Conservation (phyloP, 2,888 invertebrate genomes). For the Siphlonurus alternatus region DNA sequence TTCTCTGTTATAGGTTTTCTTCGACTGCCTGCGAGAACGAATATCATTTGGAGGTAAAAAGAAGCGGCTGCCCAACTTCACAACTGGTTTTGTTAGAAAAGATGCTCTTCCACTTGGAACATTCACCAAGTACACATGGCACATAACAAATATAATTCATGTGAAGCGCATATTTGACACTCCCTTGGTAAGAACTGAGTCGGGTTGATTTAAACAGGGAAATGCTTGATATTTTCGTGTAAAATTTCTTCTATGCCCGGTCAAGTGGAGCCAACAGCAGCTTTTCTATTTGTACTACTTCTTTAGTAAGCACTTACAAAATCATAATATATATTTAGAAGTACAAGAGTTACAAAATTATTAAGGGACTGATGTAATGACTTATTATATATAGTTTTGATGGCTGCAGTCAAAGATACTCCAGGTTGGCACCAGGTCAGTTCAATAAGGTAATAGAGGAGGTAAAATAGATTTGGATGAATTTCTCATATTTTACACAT, state of each 20-base stretch:
- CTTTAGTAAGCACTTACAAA: background rate
- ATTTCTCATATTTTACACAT: no score
- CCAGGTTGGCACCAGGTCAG: no score
- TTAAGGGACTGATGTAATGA: no score
- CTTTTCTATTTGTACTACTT: background rate
- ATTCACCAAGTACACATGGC: slow-evolving; percentile 52
- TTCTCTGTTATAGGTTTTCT: slow-evolving; percentile 41
- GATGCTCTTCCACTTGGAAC: slow-evolving; percentile 45
- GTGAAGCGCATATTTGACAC: slow-evolving; percentile 59
- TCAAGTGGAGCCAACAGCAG: background rate
- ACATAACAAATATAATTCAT: slow-evolving; percentile 49
- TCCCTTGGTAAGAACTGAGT: slow-evolving; percentile 28
- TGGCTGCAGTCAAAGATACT: no score
- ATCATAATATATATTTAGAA: no score
- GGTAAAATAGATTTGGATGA: no score
- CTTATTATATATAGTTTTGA: no score
- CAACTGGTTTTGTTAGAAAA: slow-evolving; percentile 37
- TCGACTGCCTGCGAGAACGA: slow-evolving; percentile 50
- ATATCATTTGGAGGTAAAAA: slow-evolving; percentile 45
- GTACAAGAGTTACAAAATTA: no score
- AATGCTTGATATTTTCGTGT: background rate
- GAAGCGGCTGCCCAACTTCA: slow-evolving; percentile 45
- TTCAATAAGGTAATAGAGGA: no score
- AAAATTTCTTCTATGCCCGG: background rate
- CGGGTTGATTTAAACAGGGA: background rate